Evolutionary conservation across 2,797 vertebrate species (phyloP).

Genomic region (Centropyge bicolor): DNA sequence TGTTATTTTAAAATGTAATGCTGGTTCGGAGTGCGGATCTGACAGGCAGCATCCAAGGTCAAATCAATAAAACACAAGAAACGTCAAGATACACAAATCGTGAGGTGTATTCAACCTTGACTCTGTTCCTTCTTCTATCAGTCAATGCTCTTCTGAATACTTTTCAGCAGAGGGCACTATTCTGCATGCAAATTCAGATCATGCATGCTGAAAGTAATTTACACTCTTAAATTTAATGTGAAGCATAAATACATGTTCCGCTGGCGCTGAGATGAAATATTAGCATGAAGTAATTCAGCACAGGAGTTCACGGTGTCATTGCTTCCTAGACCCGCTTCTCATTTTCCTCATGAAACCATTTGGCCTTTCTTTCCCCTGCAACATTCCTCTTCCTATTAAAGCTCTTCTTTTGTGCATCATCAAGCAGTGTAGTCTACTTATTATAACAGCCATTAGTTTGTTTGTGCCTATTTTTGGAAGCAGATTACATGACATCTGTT

Average conservation of each 20-base stretch:
- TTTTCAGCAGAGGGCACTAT: constrained; percentile 61
- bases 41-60: constrained; percentile 47
- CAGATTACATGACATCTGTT: constrained; percentile 46
- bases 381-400: constrained; percentile 15
- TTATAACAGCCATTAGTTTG: constrained; percentile 20
- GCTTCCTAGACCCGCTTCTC: neutral
- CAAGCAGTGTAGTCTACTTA: constrained; percentile 9
- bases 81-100: constrained; percentile 46
- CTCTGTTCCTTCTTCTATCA: constrained; percentile 21
- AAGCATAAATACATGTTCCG: constrained; percentile 24
- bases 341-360: constrained; percentile 7
- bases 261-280: constrained; percentile 17
- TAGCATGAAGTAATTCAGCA: constrained; percentile 8
- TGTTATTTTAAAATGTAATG: constrained; percentile 37
- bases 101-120: constrained; percentile 35
- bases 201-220: constrained; percentile 25
- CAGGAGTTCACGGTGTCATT: constrained; percentile 18
- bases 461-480: constrained; percentile 51
- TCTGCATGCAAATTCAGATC: constrained; percentile 27
- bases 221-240: constrained; percentile 13
- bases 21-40: constrained; percentile 21
- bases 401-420: constrained; percentile 19
- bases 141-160: constrained; percentile 8
- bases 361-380: constrained; percentile 7
- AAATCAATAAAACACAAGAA: constrained; percentile 58